Base-by-base conservation (phyloP, 2,113 vertebrate genomes). In the Climacteris rufus region DNA sequence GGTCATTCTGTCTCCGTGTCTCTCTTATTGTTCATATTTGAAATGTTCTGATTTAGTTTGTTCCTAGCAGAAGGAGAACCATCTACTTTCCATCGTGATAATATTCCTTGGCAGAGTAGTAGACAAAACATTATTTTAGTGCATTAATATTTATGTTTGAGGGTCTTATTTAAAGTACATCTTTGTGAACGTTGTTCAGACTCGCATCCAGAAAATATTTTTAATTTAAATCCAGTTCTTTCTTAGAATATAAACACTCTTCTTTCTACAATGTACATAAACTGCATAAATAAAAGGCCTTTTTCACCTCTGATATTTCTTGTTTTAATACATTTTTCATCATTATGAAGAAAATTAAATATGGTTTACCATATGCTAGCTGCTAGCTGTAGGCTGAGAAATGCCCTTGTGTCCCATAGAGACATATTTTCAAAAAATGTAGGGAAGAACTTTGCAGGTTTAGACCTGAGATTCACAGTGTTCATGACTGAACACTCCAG, bases 61-160 rank as follows among this genome's bases (percentile, higher is more conserved):
- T 42, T 86, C 18, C n/a, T 61, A 83, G 71, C 37, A 92, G 69
- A 78, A 74, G 63, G 12, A 78, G n/a, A 92, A 65, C 15, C 19
- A 42, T 45, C 66, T 45, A 68, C 28, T 88, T 90, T 90, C 42
- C 40, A 65, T 56, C 0, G 0, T 69, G 35, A 64, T 45, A 90
- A 83, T 79, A 72, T 83, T 88, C 42, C 37, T 90, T 88, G 88
- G 87, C 87, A 94, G 23, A 72, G 23, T 30, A 79, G 53, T n/a
- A 95, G 49, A 82, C 3, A 85, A 76, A 28, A 35, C n/a, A 69
- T 50, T 63, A 63, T 22, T 93, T 79, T 40, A 64, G 14, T 33
- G 37, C 16, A 87, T 93, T 94, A 89, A 83, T 85, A 87, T 91
- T 94, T 92, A 90, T 59, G 65, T 93, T 70, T 86, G 59, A 92